phyloP scores from a whole-genome alignment of 2,888 invertebrate species.

The Neoitamus cyanurus region DNA sequence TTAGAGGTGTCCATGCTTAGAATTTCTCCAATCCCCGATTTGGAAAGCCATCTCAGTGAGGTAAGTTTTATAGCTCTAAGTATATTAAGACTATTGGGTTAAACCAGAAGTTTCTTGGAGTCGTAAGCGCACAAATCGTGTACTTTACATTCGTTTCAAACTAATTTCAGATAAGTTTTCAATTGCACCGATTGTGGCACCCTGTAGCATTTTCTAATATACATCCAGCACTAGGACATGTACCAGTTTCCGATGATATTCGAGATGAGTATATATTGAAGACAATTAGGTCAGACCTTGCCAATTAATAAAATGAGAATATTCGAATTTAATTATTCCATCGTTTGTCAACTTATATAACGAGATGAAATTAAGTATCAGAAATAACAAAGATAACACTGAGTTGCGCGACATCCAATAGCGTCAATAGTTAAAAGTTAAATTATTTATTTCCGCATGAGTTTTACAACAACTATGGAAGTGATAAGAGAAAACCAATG shows the following conservation, averaged over 20 bases:
- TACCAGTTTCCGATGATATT: conserved; percentile 61
- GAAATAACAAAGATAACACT: not conserved
- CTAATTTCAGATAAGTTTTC: conserved; percentile 59
- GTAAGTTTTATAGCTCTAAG: conserved; percentile 54
- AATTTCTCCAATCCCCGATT: conserved; percentile 58
- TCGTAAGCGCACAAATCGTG: not conserved
- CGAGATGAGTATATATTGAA: conserved; percentile 65
- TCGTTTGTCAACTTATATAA: conserved; percentile 1
- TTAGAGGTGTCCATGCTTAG: conserved; percentile 65
- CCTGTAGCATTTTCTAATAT: conserved; percentile 59
- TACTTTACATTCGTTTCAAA: not conserved
- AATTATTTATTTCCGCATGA: conserved; percentile 1
- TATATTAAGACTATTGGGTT: not conserved
- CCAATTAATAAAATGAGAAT: conserved; percentile 40
- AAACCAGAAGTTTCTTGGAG: not conserved
- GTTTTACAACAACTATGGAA: not conserved
- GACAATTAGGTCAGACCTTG: conserved; percentile 62
- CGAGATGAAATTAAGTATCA: not conserved
- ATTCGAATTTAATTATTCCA: conserved; percentile 1
- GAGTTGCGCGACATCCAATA: not conserved
- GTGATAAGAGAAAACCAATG: not conserved
- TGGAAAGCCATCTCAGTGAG: conserved; percentile 61
- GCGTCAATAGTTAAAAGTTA: not conserved
- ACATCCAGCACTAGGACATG: conserved; percentile 61
- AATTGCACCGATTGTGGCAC: conserved; percentile 63